Evolutionary conservation across 2,113 vertebrate species (phyloP).

Genomic region (Amphiprion percula): DNA sequence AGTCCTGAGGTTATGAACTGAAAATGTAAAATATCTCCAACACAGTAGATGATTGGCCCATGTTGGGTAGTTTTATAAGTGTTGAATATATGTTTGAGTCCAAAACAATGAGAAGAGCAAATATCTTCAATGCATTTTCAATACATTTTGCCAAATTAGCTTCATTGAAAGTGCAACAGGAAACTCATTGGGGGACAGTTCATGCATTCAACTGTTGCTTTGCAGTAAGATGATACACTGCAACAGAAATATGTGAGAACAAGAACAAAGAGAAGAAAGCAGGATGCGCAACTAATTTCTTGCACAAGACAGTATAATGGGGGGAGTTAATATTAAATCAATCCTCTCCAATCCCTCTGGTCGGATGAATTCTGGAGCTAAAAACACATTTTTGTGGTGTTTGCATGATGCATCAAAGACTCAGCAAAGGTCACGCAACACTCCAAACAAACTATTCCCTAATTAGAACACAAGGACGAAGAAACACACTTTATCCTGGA

Average conservation of each 20-base stretch:
- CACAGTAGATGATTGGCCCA: too few relatives aligned
- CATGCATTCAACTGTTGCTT: not conserved
- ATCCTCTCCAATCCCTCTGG: not conserved
- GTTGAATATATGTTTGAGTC: too few relatives aligned
- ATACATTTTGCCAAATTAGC: too few relatives aligned
- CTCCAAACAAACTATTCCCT: not conserved
- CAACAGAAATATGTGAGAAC: constrained; percentile 25
- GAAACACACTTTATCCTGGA: constrained; percentile 19
- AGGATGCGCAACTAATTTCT: not conserved
- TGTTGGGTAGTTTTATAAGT: too few relatives aligned
- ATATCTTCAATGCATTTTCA: too few relatives aligned
- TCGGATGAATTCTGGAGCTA: not conserved
- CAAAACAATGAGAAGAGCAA: too few relatives aligned
- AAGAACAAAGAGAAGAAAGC: constrained; percentile 1
- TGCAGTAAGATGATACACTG: constrained; percentile 12
- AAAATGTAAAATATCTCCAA: too few relatives aligned
- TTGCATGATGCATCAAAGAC: constrained; percentile 23
- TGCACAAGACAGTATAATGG: not conserved
- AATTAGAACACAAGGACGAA: constrained; percentile 17
- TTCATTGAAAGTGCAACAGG: not conserved
- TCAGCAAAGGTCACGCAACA: not conserved
- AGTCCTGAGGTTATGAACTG: too few relatives aligned
- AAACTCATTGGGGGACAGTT: not conserved
- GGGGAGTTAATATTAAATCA: constrained; percentile 12
- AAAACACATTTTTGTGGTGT: not conserved